phyloP scores from a whole-genome alignment of 2,113 vertebrate genomes.

The Ranitomeya imitator region DNA sequence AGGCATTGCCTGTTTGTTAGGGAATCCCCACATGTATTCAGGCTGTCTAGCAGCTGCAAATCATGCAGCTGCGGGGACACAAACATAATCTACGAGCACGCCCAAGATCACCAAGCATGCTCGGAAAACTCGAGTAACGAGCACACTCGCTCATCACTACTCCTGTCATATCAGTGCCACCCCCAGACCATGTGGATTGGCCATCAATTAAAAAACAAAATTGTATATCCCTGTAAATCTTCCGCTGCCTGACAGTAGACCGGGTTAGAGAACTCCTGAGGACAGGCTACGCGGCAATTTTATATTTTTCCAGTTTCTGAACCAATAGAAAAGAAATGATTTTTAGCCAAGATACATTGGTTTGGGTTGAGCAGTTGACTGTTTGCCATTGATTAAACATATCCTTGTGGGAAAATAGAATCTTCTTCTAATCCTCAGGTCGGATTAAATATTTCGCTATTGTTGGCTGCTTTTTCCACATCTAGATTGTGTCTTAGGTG shows the following conservation, averaged over 20 bases:
- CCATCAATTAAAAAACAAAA: too few species aligned
- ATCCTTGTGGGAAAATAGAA: constrained; percentile 39
- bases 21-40: too few species aligned
- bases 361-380: constrained; percentile 18
- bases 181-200: too few species aligned
- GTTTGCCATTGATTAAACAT: constrained; percentile 26
- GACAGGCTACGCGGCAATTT: background rate
- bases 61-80: too few species aligned
- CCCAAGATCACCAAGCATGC: too few species aligned
- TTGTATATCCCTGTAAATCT: too few species aligned
- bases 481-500: background rate
- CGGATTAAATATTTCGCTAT: background rate
- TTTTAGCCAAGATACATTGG: constrained; percentile 25
- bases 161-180: too few species aligned
- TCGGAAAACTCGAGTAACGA: too few species aligned
- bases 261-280: background rate
- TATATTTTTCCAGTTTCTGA: constrained; percentile 5
- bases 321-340: background rate
- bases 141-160: too few species aligned
- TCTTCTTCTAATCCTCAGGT: constrained; percentile 26
- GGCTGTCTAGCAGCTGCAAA: too few species aligned
- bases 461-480: background rate
- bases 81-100: too few species aligned
- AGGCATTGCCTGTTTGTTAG: too few species aligned
- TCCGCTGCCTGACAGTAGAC: background rate